Base-by-base conservation (phyloP, 2,113 vertebrate species). In the Bubalus kerabau region DNA sequence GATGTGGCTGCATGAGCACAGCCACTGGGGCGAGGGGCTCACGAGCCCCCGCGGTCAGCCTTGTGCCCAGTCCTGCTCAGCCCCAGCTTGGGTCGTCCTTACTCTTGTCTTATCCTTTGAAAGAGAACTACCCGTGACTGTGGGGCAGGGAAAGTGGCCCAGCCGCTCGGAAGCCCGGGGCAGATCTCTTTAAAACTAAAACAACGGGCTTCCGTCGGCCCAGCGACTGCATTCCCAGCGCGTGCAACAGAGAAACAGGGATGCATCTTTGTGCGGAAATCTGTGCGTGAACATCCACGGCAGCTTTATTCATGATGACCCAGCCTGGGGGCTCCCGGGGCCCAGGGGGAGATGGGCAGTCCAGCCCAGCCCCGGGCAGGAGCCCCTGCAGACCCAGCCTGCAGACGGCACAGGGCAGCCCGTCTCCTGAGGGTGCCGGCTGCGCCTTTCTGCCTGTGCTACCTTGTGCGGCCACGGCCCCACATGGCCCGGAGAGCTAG, bases 181-280 rank as follows among this genome's bases (percentile, higher is more conserved):
- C 24, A 26, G 36, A 7, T 62, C 32, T 15, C 84, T 24, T 85
- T 48, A 60, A 67, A 81, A 30, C 36, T 36, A 6, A 76, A 56
- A 19, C 64, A 36, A 7, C 3, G 13, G 48, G 62, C 30, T 46
- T 85, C 32, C 16, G 2, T 3, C 7, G 15, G 17, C 50, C 59
- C 2, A 19, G 52, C 4, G 0, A 43, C 30, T 7, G 5, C 52
- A 50, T 16, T 21, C 30, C 50, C 7, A 7, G 36, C 1, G 4
- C 6, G 0, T 56, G 7, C 7, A 43, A 12, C 14, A 21, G 86
- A 46, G 48, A 57, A 67, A 46, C 7, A 11, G 81, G n/a, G 28
- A 36, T 23, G 43, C 14, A 15, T 56, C 43, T 56, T 46, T 76
- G 26, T 30, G 36, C 15, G 23, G 11, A 56, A 56, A 17, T 4